Conservation (phyloP, 2,113 vertebrate genomes). For the Podarcis cretensis region DNA sequence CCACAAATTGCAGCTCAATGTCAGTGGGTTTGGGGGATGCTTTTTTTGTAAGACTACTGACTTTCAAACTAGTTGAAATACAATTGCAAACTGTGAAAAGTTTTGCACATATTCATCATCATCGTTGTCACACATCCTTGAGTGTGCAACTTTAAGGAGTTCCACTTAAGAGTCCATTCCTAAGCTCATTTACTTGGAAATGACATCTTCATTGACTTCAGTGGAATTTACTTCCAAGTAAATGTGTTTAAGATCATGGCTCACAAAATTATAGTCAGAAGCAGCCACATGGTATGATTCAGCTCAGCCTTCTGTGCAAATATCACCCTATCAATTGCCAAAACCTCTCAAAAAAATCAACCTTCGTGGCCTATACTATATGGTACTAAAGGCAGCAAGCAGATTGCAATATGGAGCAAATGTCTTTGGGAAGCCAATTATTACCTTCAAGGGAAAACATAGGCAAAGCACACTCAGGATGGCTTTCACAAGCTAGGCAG, state of each 20-base stretch:
- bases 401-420: background rate
- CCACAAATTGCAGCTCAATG: constrained; percentile 84
- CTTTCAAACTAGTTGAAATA: constrained; percentile 81
- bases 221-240: background rate
- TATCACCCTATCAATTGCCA: background rate
- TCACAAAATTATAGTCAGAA: background rate
- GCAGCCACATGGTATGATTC: background rate
- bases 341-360: background rate
- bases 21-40: constrained; percentile 63
- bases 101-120: constrained; percentile 61
- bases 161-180: background rate
- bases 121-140: constrained; percentile 43
- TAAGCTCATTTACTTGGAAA: background rate
- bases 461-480: background rate
- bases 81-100: constrained; percentile 67
- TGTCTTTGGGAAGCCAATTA: background rate
- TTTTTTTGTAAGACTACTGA: constrained; percentile 72
- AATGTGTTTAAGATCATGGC: background rate
- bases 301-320: background rate
- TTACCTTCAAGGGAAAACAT: background rate
- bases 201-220: constrained; percentile 6
- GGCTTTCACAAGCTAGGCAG: background rate
- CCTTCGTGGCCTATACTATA: background rate
- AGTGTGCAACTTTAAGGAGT: constrained; percentile 60
- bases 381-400: background rate